phyloP scores from a whole-genome alignment of 2,113 vertebrate species.

The Loxodonta africana region DNA sequence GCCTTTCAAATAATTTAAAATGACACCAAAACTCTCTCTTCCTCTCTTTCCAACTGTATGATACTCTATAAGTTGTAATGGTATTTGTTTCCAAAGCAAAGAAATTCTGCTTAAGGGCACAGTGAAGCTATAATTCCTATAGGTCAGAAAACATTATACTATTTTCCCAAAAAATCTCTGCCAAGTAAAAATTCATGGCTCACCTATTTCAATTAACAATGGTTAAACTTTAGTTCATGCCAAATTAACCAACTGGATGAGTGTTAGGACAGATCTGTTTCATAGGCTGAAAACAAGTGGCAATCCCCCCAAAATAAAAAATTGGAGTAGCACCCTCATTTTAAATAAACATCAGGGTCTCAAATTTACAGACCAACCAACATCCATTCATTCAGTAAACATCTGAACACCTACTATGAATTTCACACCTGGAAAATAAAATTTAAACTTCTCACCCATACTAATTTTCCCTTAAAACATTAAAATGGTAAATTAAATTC shows the following conservation, averaged over 20 bases:
- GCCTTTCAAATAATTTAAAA: not conserved
- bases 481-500: conserved; percentile 26
- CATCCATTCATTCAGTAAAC: not conserved
- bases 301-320: conserved; percentile 32
- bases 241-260: not conserved
- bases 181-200: not conserved
- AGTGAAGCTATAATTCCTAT: not conserved
- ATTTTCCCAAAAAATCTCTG: not conserved
- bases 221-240: not conserved
- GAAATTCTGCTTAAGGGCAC: not conserved
- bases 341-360: conserved; percentile 1
- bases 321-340: not conserved
- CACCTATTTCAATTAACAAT: not conserved
- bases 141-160: not conserved
- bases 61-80: not conserved
- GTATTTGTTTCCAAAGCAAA: conserved; percentile 22
- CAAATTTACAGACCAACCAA: conserved; percentile 4
- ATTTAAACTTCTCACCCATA: not conserved
- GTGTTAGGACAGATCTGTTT: not conserved
- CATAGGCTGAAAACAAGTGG: not conserved
- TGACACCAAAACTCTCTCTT: not conserved
- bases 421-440: not conserved
- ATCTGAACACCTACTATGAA: not conserved
- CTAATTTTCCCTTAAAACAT: conserved; percentile 47
- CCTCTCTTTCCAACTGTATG: not conserved